These are phyloP conservation scores for Pseudococcus longispinus DNA, from an alignment of 2,888 invertebrate genomes.

Conservation along the genomic window DNA sequence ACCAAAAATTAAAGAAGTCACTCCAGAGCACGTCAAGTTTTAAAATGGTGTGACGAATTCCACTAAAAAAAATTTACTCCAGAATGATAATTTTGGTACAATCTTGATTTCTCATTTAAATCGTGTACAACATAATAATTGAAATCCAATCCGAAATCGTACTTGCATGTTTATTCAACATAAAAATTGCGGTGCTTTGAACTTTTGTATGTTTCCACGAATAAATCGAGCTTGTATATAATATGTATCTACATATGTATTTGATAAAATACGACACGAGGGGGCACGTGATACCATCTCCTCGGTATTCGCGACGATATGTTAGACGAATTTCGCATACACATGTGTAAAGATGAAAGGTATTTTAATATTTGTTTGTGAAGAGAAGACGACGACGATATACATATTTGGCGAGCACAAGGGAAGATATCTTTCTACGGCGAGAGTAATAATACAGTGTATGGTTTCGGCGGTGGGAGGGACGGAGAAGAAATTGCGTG, in stretches of 20 bases:
- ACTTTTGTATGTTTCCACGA: too few species aligned
- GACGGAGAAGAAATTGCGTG: neutral
- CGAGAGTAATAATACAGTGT: neutral
- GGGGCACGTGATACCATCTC: neutral
- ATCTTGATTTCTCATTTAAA: too few species aligned
- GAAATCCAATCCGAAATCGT: too few species aligned
- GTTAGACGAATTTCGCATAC: neutral
- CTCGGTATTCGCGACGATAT: neutral
- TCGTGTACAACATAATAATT: too few species aligned
- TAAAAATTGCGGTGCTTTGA: too few species aligned
- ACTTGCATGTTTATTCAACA: too few species aligned
- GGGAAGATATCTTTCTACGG: neutral
- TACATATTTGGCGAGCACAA: neutral
- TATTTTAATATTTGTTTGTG: conserved; percentile 10
- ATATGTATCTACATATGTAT: neutral
- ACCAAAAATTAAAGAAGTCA: too few species aligned
- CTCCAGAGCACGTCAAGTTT: too few species aligned
- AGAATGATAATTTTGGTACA: too few species aligned
- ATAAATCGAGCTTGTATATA: neutral
- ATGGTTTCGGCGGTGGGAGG: neutral
- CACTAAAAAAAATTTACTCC: too few species aligned
- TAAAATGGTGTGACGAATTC: too few species aligned
- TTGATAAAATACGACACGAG: neutral
- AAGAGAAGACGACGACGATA: neutral
- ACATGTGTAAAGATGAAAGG: conserved; percentile 9